Conservation (phyloP, 2,888 invertebrate species). For the Tromatobia lineatoria region DNA sequence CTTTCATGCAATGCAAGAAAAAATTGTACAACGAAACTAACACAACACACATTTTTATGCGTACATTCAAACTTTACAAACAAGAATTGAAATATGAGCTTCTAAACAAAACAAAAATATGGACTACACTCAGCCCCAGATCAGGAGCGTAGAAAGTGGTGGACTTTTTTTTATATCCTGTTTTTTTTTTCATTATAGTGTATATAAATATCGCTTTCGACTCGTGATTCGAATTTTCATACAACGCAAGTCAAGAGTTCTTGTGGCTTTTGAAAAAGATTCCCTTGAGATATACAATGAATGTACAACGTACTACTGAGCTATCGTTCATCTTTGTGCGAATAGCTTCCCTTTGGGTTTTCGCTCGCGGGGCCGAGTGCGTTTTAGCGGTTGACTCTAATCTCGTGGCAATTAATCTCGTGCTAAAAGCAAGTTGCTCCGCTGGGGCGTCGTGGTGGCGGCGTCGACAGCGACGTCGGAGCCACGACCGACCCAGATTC, state of each 20-base stretch:
- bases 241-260: background rate
- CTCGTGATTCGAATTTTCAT: background rate
- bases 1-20: too few species aligned
- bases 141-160: too few species aligned
- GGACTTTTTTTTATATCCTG: too few species aligned
- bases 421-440: constrained; percentile 71
- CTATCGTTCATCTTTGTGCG: constrained; percentile 68
- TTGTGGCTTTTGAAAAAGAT: background rate
- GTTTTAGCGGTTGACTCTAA: constrained; percentile 73
- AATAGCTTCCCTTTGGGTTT: constrained; percentile 68
- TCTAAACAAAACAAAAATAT: too few species aligned
- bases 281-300: constrained; percentile 4
- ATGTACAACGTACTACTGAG: background rate
- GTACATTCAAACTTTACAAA: too few species aligned
- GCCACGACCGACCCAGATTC: constrained; percentile 69
- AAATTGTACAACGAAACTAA: too few species aligned
- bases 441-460: constrained; percentile 42
- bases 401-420: constrained; percentile 74
- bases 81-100: too few species aligned
- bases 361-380: constrained; percentile 62
- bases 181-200: too few species aligned
- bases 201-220: too few species aligned
- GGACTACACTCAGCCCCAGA: too few species aligned
- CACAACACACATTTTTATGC: too few species aligned
- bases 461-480: constrained; percentile 48